Conservation (phyloP, 2,797 vertebrate genomes). For the Momotus momota region DNA sequence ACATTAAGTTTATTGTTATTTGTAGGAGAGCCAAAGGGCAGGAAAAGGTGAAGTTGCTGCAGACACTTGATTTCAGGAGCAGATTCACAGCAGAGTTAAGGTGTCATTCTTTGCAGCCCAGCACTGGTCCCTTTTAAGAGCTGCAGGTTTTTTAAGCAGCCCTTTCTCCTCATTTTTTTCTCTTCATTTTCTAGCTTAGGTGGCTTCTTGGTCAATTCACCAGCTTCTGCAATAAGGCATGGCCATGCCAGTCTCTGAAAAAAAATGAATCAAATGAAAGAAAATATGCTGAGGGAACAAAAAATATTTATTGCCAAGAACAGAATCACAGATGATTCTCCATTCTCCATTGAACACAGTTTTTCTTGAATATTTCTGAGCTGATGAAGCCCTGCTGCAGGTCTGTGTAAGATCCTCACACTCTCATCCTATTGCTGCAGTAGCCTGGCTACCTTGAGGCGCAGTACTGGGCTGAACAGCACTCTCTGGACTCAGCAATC, state of each 20-base stretch:
- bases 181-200: neutral
- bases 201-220: neutral
- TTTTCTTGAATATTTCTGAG: neutral
- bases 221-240: neutral
- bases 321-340: neutral
- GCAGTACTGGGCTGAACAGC: neutral
- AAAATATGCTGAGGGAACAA: neutral
- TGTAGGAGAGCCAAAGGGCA: neutral
- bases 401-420: neutral
- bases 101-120: neutral
- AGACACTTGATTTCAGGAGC: neutral
- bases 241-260: neutral
- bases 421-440: neutral
- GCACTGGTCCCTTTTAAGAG: neutral
- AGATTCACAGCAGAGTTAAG: neutral
- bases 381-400: neutral
- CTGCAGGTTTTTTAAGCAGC: neutral
- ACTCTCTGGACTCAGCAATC: neutral
- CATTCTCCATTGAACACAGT: neutral
- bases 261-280: neutral
- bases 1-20: neutral
- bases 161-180: neutral
- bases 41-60: neutral
- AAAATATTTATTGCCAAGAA: neutral
- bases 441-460: neutral